Conservation (phyloP, 2,113 vertebrate genomes). For the Gnathonemus longibarbis region DNA sequence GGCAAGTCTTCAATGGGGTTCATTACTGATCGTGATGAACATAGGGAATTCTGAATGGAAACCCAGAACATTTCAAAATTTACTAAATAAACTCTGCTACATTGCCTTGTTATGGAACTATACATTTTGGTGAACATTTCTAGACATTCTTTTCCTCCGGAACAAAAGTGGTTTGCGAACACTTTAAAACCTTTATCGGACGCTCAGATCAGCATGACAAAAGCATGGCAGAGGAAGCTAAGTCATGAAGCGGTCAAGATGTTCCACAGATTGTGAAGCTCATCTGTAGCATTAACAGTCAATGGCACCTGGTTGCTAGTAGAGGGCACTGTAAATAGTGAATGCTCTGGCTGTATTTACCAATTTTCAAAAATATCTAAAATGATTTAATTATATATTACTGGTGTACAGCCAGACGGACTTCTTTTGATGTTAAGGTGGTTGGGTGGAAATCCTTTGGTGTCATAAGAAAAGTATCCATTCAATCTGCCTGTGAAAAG, state of each 20-base stretch:
- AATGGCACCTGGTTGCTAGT: not conserved
- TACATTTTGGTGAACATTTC: not conserved
- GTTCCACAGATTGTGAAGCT: not conserved
- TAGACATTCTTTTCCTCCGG: too few species aligned
- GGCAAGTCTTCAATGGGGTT: not conserved
- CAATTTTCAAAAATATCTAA: constrained; percentile 18
- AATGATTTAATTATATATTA: constrained; percentile 22
- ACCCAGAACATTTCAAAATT: not conserved
- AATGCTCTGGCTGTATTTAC: not conserved
- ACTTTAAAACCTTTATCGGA: not conserved
- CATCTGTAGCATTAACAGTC: not conserved
- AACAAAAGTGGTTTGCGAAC: not conserved
- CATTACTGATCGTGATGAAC: not conserved
- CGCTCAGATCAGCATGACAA: not conserved
- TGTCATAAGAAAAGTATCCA: not conserved
- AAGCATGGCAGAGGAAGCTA: not conserved
- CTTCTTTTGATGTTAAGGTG: constrained; percentile 25
- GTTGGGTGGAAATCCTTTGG: not conserved
- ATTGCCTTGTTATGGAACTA: not conserved
- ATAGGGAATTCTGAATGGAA: not conserved
- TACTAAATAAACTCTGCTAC: not conserved
- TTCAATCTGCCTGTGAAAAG: not conserved
- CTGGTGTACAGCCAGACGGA: constrained; percentile 28
- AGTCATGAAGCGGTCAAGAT: not conserved
- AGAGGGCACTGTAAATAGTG: not conserved